These are phyloP conservation scores for Epistrophe eligans DNA, from an alignment of 2,888 invertebrate species.

Conservation along the genomic window DNA sequence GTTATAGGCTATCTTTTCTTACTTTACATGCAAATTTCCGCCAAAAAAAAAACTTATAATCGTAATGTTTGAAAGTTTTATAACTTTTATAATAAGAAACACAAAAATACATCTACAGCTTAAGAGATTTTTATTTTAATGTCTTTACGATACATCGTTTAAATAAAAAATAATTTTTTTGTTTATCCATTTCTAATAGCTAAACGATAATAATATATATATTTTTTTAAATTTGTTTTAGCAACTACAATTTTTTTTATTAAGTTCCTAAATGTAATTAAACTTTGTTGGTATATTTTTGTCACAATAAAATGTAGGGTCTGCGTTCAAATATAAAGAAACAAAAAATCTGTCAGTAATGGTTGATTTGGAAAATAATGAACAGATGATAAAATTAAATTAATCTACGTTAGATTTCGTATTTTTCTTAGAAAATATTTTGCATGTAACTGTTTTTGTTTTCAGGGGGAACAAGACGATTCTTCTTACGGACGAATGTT, in stretches of 20 bases:
- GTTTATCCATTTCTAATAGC: slow-evolving; percentile 35
- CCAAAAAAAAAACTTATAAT: too few species aligned
- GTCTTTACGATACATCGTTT: slow-evolving; percentile 68
- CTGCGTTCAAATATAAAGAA: not conserved
- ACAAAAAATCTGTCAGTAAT: slow-evolving; percentile 19
- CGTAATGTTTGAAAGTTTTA: too few species aligned
- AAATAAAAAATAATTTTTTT: slow-evolving; percentile 65
- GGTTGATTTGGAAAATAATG: slow-evolving; percentile 16
- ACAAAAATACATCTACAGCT: slow-evolving; percentile 23
- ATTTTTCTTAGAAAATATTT: slow-evolving; percentile 23
- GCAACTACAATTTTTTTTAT: slow-evolving; percentile 23
- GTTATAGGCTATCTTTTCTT: too few species aligned
- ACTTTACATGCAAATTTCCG: too few species aligned
- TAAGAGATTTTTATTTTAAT: slow-evolving; percentile 71
- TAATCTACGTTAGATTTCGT: not conserved
- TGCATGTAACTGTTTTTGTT: slow-evolving; percentile 2
- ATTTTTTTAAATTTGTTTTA: slow-evolving; percentile 17
- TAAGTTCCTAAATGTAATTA: slow-evolving; percentile 23
- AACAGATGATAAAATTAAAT: not conserved
- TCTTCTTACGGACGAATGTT: slow-evolving; percentile 7
- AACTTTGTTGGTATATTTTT: slow-evolving; percentile 9
- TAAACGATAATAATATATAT: slow-evolving; percentile 48
- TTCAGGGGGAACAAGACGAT: not conserved
- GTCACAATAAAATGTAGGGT: slow-evolving; percentile 1
- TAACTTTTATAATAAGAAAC: too few species aligned